A percentile compares a stretch with the other conserved stretches of the same genome.
Conservation (phyloP, 2,113 vertebrate species). For the Tenebrosternarchus preto region DNA sequence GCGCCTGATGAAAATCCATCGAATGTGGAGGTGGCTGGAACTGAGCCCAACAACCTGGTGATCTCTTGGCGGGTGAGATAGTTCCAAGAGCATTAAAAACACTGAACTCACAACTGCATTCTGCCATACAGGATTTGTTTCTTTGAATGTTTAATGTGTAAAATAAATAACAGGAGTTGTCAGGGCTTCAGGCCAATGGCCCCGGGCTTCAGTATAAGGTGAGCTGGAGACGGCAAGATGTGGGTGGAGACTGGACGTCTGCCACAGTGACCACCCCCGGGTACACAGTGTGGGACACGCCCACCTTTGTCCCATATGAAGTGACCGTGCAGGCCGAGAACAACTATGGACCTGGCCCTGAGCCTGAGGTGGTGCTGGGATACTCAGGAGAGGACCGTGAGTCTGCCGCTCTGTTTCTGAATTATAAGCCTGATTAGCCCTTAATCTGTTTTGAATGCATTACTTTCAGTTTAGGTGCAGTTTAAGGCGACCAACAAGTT, state of each 20-base stretch:
- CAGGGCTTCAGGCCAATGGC: slow-evolving; percentile 88
- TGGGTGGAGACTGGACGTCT: slow-evolving; percentile 85
- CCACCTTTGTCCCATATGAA: slow-evolving; percentile 86
- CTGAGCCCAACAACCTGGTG: slow-evolving; percentile 85
- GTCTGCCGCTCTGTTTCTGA: slow-evolving; percentile 55
- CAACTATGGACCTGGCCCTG: slow-evolving; percentile 82
- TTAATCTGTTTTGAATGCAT: neutral
- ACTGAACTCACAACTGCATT: neutral
- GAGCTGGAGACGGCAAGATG: slow-evolving; percentile 87
- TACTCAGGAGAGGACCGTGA: slow-evolving; percentile 95
- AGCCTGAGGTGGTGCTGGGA: slow-evolving; percentile 76
- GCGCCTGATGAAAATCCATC: slow-evolving; percentile 90
- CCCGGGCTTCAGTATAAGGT: slow-evolving; percentile 91
- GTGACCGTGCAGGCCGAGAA: slow-evolving; percentile 92
- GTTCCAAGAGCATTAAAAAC: neutral
- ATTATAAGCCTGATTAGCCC: too few relatives aligned
- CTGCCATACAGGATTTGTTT: neutral
- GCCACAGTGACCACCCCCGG: slow-evolving; percentile 83
- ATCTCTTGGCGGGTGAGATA: slow-evolving; percentile 90
- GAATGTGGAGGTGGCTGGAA: slow-evolving; percentile 79
- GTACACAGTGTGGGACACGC: slow-evolving; percentile 84
- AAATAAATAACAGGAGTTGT: slow-evolving; percentile 76
- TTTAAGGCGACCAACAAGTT: too few relatives aligned
- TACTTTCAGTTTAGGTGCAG: neutral
- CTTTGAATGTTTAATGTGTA: neutral